Percentiles rank a stretch among this genome's conserved stretches.
phyloP scores from a whole-genome alignment of 2,888 invertebrate genomes.

The Trypoxylon attenuatum region DNA sequence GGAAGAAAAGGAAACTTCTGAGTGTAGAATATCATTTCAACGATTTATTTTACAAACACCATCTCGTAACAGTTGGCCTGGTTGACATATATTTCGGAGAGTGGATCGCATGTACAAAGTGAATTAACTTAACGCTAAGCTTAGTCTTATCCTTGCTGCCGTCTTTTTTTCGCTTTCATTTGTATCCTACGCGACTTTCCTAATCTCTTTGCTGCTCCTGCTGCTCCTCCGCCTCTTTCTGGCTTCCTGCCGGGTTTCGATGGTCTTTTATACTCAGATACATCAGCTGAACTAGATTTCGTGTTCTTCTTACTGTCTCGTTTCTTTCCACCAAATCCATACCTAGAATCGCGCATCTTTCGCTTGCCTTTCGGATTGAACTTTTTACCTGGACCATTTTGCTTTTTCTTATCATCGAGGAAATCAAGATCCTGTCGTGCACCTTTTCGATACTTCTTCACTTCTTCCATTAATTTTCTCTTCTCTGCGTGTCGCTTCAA shows the following conservation, averaged over 20 bases:
- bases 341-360: constrained; percentile 87
- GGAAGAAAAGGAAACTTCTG: background rate
- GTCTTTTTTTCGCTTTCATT: constrained; percentile 73
- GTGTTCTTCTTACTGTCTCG: constrained; percentile 92
- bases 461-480: constrained; percentile 91
- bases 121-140: background rate
- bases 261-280: constrained; percentile 77
- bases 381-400: constrained; percentile 24
- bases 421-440: constrained; percentile 87
- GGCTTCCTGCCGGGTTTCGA: constrained; percentile 59
- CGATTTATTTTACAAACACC: constrained; percentile 17
- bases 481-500: constrained; percentile 93
- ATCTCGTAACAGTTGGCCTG: background rate
- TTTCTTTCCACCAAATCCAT: constrained; percentile 97
- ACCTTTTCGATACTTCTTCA: constrained; percentile 95
- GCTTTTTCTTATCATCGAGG: constrained; percentile 80
- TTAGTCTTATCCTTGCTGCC: constrained; percentile 1
- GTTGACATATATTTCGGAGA: background rate
- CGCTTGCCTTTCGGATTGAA: constrained; percentile 75
- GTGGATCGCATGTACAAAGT: background rate
- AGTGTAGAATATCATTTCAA: constrained; percentile 3
- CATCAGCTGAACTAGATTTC: constrained; percentile 84
- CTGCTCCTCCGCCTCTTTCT: constrained; percentile 41
- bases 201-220: constrained; percentile 63
- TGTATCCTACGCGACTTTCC: constrained; percentile 76